A percentile compares a stretch with the other conserved stretches of the same genome.
Conservation (phyloP, 2,113 vertebrate genomes). For the Brachyistius frenatus region DNA sequence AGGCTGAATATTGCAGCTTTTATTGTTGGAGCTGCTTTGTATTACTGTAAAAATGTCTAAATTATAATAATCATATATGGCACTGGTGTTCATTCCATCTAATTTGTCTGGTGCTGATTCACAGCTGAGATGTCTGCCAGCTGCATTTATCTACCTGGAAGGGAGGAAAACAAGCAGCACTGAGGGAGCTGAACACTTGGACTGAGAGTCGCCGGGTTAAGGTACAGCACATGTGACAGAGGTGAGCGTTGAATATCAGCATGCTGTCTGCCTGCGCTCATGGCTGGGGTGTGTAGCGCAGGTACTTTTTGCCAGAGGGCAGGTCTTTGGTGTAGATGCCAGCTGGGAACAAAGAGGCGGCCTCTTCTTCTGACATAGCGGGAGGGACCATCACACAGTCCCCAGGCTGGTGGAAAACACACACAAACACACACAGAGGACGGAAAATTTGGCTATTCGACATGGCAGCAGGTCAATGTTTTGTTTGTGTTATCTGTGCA, state of each 20-base stretch:
- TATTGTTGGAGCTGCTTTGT: no score
- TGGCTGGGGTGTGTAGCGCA: conserved; percentile 92
- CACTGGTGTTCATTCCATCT: background rate
- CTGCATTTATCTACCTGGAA: background rate
- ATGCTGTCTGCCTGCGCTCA: conserved; percentile 26
- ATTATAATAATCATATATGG: background rate
- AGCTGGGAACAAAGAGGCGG: conserved; percentile 88
- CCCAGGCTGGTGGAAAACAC: conserved; percentile 82
- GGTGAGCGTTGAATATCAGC: background rate
- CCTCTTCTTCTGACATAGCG: conserved; percentile 89
- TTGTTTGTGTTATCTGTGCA: background rate
- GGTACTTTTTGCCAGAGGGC: conserved; percentile 93
- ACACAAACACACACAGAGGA: conserved; percentile 6
- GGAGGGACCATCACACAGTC: conserved; percentile 93
- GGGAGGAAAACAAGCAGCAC: background rate
- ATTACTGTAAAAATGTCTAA: background rate
- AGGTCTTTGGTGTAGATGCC: conserved; percentile 92
- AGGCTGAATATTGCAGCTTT: background rate
- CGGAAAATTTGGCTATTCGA: background rate
- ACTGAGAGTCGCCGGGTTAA: background rate
- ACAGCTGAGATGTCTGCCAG: background rate
- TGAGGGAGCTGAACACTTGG: no score
- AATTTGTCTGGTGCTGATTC: conserved; percentile 5
- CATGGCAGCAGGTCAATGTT: background rate
- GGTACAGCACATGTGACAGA: background rate